Evolutionary conservation across 2,113 vertebrate species (phyloP).

Genomic region (Aplodontia rufa): DNA sequence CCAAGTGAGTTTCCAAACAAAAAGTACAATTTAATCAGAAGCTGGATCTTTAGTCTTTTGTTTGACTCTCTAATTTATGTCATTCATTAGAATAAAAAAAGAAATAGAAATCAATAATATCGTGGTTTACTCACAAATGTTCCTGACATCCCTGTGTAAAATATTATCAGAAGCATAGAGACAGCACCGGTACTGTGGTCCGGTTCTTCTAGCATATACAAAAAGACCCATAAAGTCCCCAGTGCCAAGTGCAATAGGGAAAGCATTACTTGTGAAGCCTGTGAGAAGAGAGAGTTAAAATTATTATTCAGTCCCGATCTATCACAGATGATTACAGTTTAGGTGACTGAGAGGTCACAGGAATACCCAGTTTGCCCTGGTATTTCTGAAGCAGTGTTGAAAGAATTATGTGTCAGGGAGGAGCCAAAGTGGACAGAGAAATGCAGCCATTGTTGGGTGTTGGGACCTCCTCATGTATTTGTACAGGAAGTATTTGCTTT

Average conservation of each 20-base stretch:
- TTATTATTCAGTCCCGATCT: background rate
- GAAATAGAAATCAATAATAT: background rate
- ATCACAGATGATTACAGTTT: background rate
- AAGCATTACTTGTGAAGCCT: slow-evolving; percentile 57
- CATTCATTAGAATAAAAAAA: background rate
- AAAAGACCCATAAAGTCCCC: background rate
- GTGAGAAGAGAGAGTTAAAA: slow-evolving; percentile 20
- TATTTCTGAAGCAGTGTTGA: background rate
- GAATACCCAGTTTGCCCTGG: background rate
- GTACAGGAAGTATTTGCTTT: background rate
- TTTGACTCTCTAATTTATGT: background rate
- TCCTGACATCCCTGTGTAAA: background rate
- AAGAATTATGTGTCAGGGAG: background rate
- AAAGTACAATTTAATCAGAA: background rate
- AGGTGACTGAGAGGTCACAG: background rate
- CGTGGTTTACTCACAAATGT: slow-evolving; percentile 50
- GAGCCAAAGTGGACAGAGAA: background rate
- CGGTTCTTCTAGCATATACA: accelerated
- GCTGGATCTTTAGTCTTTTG: background rate
- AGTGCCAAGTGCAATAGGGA: background rate
- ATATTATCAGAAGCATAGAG: accelerated
- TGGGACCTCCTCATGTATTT: background rate
- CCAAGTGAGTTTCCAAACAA: background rate
- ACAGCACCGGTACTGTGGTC: accelerated
- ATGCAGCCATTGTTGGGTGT: background rate